Evolutionary conservation across 1,140 invertebrate species (phyloP).

Genomic region (Bombus balteatus): DNA sequence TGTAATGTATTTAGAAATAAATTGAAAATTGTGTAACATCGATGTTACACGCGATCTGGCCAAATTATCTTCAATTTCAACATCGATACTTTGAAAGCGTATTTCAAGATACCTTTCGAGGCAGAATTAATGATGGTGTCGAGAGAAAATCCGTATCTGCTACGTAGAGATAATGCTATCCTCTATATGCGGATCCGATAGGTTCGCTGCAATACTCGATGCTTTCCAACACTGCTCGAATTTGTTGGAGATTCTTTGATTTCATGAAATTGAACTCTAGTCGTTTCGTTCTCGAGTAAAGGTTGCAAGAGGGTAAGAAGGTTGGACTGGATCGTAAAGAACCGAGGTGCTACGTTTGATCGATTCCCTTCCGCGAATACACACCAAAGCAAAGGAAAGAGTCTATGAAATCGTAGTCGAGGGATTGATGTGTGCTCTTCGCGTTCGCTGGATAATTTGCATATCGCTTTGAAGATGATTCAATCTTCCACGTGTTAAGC

Average conservation of each 20-base stretch:
- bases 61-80: too few species aligned
- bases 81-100: too few species aligned
- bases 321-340: conserved; percentile 1
- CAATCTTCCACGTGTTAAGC: too few species aligned
- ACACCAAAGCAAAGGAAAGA: not conserved
- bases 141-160: too few species aligned
- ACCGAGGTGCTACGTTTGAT: conserved; percentile 11
- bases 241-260: conserved; percentile 35
- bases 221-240: not conserved
- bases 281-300: conserved; percentile 31
- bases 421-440: not conserved
- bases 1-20: too few species aligned
- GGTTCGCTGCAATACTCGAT: not conserved
- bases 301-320: conserved; percentile 33
- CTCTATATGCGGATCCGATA: not conserved
- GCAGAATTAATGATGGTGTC: too few species aligned
- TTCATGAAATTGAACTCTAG: conserved; percentile 58
- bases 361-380: conserved; percentile 12
- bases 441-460: not conserved
- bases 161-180: too few species aligned
- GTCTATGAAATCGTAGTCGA: not conserved
- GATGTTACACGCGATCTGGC: too few species aligned
- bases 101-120: too few species aligned
- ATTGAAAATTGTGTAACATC: too few species aligned
- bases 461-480: not conserved